Base-by-base conservation (phyloP, 2,888 invertebrate species). In the Ichneumoninae sp. region DNA sequence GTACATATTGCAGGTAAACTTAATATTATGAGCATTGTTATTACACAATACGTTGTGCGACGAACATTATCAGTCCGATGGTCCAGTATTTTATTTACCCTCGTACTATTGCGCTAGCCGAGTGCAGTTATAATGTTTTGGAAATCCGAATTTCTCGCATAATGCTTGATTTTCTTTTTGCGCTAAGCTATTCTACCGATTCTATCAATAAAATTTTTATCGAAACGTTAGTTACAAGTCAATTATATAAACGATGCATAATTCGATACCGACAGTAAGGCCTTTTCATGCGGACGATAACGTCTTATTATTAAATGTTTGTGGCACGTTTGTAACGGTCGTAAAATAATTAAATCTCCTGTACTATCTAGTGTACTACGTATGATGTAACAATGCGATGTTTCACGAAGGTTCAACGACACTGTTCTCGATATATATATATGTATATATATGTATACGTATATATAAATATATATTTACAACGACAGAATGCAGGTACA, bases 271-370 rank as follows among this genome's bases (percentile, higher is more conserved):
- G 44, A 47, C 44, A 16, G 44, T 47, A 16, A 16, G 44, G 44
- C 44, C 16, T 47, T 44, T 47, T 47, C 44, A 16, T 47, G 44
- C 16, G 40, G 68, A 80, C 72, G 57, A 80, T 83, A 60, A 75
- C 65, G 50, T 69, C 40, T 80, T 65, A 77, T 68, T 30, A n/a
- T 62, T 60, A 75, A 76, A 82, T 44, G 33, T 62, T 82, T 79
- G 75, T 22, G 22, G 10, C 57, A 57, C 57, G 26, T 57, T 57
- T 8, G 8, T 57, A 57, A 26, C 22, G 26, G 26, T 57, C 26
- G 26, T 57, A 10, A 57, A 57, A 57, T 57, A 26, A 57, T 57
- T 13, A 3, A 57, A 57, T 57, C 26, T 13, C 19, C 57, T 10
- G 26, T 57, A 26, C 57, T 26, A 57, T 26, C 57, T 57, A 57